These are phyloP conservation scores for Apteryx mantelli DNA, from an alignment of 2,113 vertebrate species.

Conservation along the genomic window DNA sequence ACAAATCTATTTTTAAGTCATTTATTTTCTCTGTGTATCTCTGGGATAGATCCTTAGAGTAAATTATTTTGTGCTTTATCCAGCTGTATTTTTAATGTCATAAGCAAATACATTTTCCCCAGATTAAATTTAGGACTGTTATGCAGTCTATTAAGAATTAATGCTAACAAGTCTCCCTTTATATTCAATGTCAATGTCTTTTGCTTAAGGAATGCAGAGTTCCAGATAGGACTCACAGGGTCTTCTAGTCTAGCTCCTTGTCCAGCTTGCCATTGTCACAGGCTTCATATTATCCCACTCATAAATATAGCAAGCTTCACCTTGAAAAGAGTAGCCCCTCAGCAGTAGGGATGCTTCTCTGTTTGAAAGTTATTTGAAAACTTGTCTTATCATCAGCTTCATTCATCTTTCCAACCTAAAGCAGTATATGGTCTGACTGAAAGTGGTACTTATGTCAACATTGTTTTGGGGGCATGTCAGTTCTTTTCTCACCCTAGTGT, in stretches of 20 bases:
- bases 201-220: background rate
- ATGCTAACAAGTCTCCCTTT: background rate
- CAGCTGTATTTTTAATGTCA: background rate
- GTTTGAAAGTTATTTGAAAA: background rate
- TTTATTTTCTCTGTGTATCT: background rate
- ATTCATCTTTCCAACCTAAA: background rate
- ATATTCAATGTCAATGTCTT: background rate
- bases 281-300: background rate
- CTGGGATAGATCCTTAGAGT: background rate
- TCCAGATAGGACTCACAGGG: background rate
- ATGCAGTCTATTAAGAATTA: background rate
- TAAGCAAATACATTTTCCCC: background rate
- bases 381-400: background rate
- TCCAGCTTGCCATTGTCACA: background rate
- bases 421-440: background rate
- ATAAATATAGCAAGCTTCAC: background rate
- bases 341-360: background rate
- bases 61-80: background rate
- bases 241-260: background rate
- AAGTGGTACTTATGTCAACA: background rate
- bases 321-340: background rate
- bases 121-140: background rate
- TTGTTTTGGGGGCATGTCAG: background rate
- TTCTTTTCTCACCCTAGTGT: background rate
- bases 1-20: background rate